A percentile compares a stretch with the other conserved stretches of the same genome.
These are phyloP conservation scores for Papilio polytes DNA, from an alignment of 1,140 invertebrate species.

Conservation along the genomic window DNA sequence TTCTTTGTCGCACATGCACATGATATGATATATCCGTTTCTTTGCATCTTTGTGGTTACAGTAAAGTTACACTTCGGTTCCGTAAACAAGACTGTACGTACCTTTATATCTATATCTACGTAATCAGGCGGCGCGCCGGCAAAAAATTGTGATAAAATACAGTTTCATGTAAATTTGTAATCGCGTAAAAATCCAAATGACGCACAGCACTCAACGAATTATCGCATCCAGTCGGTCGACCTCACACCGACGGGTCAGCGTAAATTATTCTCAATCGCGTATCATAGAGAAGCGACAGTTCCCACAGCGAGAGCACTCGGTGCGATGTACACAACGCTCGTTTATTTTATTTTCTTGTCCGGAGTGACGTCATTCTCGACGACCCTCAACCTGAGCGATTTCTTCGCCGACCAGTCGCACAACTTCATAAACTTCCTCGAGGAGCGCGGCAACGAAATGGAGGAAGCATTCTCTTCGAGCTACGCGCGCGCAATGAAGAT, in stretches of 20 bases:
- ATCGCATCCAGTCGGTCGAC: slow-evolving; percentile 26
- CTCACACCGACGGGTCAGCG: slow-evolving; percentile 13
- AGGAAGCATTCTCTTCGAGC: slow-evolving; percentile 56
- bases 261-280: slow-evolving; percentile 4
- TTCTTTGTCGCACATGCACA: background rate
- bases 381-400: slow-evolving; percentile 24
- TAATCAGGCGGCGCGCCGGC: background rate
- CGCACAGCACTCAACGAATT: slow-evolving; percentile 16
- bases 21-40: background rate
- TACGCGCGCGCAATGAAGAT: slow-evolving; percentile 60
- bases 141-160: slow-evolving; percentile 19
- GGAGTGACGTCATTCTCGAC: background rate
- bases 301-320: background rate
- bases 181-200: slow-evolving; percentile 23
- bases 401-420: slow-evolving; percentile 46
- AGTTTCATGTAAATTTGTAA: slow-evolving; percentile 30
- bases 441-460: slow-evolving; percentile 58
- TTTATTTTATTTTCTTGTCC: background rate
- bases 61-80: slow-evolving; percentile 3
- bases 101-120: background rate
- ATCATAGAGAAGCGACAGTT: background rate
- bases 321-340: background rate
- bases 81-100: background rate
- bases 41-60: slow-evolving; percentile 5
- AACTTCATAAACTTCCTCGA: slow-evolving; percentile 63